Conservation (phyloP, 92 coral and sea anemone genomes). For the Diadumene lineata region DNA sequence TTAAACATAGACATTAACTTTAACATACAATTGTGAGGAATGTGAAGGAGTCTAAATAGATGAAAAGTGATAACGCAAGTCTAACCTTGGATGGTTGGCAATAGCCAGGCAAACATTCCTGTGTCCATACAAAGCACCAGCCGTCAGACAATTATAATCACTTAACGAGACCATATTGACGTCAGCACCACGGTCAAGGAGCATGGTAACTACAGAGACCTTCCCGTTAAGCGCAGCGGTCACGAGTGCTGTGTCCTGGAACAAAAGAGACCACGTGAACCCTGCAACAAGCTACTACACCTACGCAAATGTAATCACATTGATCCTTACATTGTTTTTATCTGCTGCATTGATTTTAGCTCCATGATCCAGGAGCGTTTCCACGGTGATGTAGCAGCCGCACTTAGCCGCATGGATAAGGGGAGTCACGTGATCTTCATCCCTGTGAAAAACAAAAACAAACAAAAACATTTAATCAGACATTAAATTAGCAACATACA, state of each 20-base stretch:
- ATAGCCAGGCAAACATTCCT: constrained; percentile 68
- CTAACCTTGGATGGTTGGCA: constrained; percentile 63
- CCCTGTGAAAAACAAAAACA: constrained; percentile 22
- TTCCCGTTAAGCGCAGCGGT: constrained; percentile 66
- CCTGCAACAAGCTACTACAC: not conserved
- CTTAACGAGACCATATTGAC: constrained; percentile 31
- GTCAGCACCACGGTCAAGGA: constrained; percentile 78
- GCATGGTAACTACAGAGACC: constrained; percentile 38
- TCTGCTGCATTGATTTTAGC: constrained; percentile 69
- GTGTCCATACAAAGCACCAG: constrained; percentile 62
- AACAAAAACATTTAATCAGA: too few species aligned
- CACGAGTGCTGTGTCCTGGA: constrained; percentile 61
- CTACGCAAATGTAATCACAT: not conserved
- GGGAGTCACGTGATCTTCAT: constrained; percentile 65
- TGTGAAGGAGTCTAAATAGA: too few species aligned
- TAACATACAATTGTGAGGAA: too few species aligned
- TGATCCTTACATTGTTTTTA: constrained; percentile 72
- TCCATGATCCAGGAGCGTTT: constrained; percentile 52
- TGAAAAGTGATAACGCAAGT: too few species aligned
- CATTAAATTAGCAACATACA: too few species aligned
- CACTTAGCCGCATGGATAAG: constrained; percentile 61
- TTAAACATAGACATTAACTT: too few species aligned
- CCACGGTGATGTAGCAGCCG: constrained; percentile 48
- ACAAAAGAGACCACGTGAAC: not conserved
- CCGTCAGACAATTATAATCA: constrained; percentile 61